These are phyloP conservation scores for Dasyprocta punctata DNA, from an alignment of 2,113 vertebrate species.

Conservation along the genomic window DNA sequence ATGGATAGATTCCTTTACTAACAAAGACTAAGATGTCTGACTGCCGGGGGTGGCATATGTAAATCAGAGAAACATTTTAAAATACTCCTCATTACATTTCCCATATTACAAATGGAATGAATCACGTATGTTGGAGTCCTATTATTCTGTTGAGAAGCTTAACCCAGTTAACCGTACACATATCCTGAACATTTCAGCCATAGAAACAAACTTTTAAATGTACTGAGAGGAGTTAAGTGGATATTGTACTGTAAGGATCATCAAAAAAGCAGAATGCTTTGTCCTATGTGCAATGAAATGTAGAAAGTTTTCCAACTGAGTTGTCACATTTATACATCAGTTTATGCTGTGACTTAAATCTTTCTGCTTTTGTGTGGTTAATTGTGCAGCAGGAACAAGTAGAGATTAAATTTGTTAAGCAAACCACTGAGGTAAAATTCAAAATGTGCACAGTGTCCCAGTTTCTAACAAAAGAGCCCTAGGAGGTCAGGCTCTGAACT, in stretches of 20 bases:
- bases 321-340: not conserved
- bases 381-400: not conserved
- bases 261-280: not conserved
- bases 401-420: constrained; percentile 24
- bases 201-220: constrained; percentile 28
- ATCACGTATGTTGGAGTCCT: not conserved
- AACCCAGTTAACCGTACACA: not conserved
- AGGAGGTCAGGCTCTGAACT: not conserved
- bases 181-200: not conserved
- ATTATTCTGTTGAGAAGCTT: constrained; percentile 14
- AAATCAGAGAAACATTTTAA: constrained; percentile 20
- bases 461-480: not conserved
- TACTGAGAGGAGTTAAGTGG: not conserved
- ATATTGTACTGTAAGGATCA: not conserved
- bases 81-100: not conserved
- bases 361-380: not conserved
- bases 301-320: constrained; percentile 13
- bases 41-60: constrained; percentile 2
- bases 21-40: not conserved
- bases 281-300: constrained; percentile 30
- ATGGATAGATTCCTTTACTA: constrained; percentile 42
- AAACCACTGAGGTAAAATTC: constrained; percentile 16
- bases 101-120: not conserved
- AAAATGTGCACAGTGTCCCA: not conserved
- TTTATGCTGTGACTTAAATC: not conserved